These are phyloP conservation scores for Dorcus parallelipipedus DNA, from an alignment of 2,888 invertebrate species.

Conservation along the genomic window DNA sequence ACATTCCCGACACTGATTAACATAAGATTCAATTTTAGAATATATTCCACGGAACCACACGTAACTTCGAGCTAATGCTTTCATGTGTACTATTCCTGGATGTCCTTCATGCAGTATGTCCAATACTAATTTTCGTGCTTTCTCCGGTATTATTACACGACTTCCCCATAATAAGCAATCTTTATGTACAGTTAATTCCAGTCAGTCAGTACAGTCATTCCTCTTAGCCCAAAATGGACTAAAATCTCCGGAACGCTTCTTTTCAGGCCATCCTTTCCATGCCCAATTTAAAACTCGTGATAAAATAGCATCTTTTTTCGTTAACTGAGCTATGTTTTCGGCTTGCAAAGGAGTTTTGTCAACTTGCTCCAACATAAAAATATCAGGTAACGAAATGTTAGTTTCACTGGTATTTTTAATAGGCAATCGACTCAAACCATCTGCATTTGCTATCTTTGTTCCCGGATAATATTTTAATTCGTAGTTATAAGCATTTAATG, in stretches of 20 bases:
- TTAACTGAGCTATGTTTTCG: not conserved
- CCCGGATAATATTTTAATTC: not conserved
- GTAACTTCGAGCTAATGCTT: not conserved
- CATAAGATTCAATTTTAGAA: slow-evolving; percentile 2
- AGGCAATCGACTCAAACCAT: not conserved
- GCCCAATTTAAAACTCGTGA: not conserved
- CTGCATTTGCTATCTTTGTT: not conserved
- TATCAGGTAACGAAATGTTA: not conserved
- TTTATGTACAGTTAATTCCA: not conserved
- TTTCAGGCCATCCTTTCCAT: not conserved
- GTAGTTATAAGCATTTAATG: not conserved
- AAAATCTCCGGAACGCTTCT: not conserved
- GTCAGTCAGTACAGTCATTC: no score
- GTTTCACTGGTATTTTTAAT: not conserved
- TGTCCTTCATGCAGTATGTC: slow-evolving; percentile 7
- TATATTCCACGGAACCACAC: not conserved
- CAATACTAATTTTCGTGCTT: not conserved
- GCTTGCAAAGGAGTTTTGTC: not conserved
- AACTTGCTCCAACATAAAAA: no score
- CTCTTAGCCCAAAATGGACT: not conserved
- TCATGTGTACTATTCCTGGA: slow-evolving; percentile 7
- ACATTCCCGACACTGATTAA: slow-evolving; percentile 4
- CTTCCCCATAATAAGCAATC: slow-evolving; percentile 4
- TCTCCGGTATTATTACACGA: slow-evolving; percentile 4
- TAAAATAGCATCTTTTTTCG: not conserved